A percentile compares a stretch with the other conserved stretches of the same genome.
These are phyloP conservation scores for Heliocidaris tuberculata DNA, from an alignment of 35 echinoderm and acorn worm species.

Conservation along the genomic window DNA sequence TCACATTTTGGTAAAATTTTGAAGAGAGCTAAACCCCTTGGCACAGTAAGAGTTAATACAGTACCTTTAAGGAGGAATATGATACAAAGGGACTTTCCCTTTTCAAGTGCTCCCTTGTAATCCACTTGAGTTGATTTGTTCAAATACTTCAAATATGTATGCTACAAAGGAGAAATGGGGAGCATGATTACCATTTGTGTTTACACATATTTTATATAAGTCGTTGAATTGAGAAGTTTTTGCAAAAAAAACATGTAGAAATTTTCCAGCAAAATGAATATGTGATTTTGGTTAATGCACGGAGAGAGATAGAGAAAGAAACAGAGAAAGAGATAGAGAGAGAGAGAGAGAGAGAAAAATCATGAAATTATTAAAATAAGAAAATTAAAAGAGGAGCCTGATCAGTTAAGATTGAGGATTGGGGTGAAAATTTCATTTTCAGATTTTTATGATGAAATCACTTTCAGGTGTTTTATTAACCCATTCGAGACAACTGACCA, in stretches of 20 bases:
- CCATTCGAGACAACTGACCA: no score
- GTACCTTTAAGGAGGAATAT: neutral
- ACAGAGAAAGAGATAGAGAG: neutral
- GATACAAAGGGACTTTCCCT: neutral
- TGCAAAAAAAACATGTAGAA: neutral
- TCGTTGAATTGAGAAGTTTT: neutral
- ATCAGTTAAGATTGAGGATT: no score
- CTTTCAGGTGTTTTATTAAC: no score
- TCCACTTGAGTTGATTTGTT: neutral
- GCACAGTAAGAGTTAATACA: no score
- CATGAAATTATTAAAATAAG: no score
- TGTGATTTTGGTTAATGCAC: neutral
- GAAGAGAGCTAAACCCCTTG: no score
- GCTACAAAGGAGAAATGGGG: no score
- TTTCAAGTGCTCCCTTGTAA: neutral
- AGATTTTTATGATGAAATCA: no score
- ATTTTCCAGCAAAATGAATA: neutral
- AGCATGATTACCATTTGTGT: neutral
- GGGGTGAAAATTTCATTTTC: no score
- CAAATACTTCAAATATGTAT: neutral
- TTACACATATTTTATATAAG: neutral
- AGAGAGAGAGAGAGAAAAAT: neutral
- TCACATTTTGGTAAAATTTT: no score
- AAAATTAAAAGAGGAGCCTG: no score
- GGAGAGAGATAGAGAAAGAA: neutral